These are phyloP conservation scores for Saccostrea echinata DNA, from an alignment of 1,140 invertebrate genomes.

Conservation along the genomic window DNA sequence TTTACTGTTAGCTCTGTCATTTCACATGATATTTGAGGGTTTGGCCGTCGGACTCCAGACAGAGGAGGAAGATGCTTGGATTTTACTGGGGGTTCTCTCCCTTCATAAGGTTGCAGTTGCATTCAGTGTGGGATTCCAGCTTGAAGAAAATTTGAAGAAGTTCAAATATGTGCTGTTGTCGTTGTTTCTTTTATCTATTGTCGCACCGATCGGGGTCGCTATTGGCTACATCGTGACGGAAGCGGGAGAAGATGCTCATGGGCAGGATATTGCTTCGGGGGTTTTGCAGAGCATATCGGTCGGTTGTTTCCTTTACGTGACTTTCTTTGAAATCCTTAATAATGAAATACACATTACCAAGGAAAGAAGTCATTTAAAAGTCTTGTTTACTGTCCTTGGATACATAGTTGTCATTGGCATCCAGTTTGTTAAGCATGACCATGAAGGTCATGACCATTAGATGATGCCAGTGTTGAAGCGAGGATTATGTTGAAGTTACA, in stretches of 20 bases:
- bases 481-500: no score
- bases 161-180: constrained; percentile 73
- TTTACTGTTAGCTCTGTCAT: constrained; percentile 71
- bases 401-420: constrained; percentile 61
- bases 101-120: constrained; percentile 89
- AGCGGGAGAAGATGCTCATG: constrained; percentile 52
- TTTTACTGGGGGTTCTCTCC: constrained; percentile 83
- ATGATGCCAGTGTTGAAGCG: no score
- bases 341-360: constrained; percentile 73
- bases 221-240: constrained; percentile 82
- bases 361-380: constrained; percentile 52
- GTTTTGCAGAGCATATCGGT: constrained; percentile 86
- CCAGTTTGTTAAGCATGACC: constrained; percentile 48
- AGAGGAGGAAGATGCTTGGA: constrained; percentile 84
- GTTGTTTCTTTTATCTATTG: constrained; percentile 83
- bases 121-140: constrained; percentile 87
- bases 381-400: constrained; percentile 60
- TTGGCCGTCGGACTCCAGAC: constrained; percentile 71
- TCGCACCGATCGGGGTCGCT: constrained; percentile 84
- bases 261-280: constrained; percentile 78
- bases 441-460: neutral
- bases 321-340: constrained; percentile 92
- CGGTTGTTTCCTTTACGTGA: constrained; percentile 94
- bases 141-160: constrained; percentile 84
- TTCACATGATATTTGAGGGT: constrained; percentile 76